Base-by-base conservation (phyloP, 2,888 invertebrate genomes). In the Sialis fuliginosa region DNA sequence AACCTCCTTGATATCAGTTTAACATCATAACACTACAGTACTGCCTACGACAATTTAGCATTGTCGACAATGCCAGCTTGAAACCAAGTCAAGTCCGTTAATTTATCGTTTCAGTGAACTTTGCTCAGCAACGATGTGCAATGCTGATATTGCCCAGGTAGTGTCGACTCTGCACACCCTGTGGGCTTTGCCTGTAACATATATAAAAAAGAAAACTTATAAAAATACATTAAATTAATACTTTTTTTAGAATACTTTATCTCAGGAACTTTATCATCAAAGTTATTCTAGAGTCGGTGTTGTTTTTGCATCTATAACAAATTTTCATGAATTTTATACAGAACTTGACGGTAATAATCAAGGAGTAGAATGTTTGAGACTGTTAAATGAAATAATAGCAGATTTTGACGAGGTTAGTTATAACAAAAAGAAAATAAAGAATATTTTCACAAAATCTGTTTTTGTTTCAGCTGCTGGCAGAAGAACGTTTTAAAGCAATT, bases 241-340 rank as follows among this genome's bases (percentile, higher is more conserved):
- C 4, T 22, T 4, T 22, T 52, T 48, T 65, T 70, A 72, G 72
- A 72, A 69, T 65, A 72, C 71, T 64, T 66, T 71, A 64, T 70
- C 70, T 57, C 74, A 85, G 88, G 90, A 89, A 65, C 75, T 92
- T 58, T 92, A 92, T 69, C 87, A 90, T 70, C 90, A 91, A 68
- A 86, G 87, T 65, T 92, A 92, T 69, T 80, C 80, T 55, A 79
- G 86, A 58, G 89, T 90, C 46, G 91, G 90, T 43, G 90, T 92
- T 31, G 81, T 90, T 54, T 92, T 92, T 67, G 90, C 88, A 31
- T 88, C 88, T 50, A 88, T 92, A 61, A 89, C 91, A 57, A 92
- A 91, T 70, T 92, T 90, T 68, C 86, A 88, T 66, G 91, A 92
- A 67, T 90, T 91, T 70, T 91, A 91, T 67, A 87, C 85, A 62